Conservation (phyloP, 2,113 vertebrate species). For the Mobula hypostoma region DNA sequence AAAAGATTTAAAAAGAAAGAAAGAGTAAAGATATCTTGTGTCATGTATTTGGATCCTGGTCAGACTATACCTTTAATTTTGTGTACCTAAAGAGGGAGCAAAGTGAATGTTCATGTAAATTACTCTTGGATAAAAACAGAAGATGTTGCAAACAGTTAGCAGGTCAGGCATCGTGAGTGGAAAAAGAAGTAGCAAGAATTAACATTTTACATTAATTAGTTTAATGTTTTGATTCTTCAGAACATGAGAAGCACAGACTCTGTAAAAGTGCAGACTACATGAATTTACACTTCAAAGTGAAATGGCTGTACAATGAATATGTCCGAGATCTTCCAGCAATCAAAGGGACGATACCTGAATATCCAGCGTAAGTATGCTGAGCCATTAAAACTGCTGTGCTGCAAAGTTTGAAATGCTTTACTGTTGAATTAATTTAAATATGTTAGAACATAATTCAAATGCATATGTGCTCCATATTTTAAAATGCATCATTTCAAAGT, state of each 20-base stretch:
- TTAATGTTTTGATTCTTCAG: slow-evolving; percentile 51
- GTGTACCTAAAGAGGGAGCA: too few species aligned
- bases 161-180: too few species aligned
- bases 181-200: too few species aligned
- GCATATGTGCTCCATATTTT: neutral
- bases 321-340: slow-evolving; percentile 77
- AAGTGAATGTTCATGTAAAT: too few species aligned
- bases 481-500: neutral
- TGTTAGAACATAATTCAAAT: neutral
- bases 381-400: neutral
- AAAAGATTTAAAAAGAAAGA: too few species aligned
- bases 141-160: too few species aligned
- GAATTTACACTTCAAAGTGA: slow-evolving; percentile 98
- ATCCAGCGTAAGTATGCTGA: slow-evolving; percentile 75
- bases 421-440: neutral
- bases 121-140: too few species aligned
- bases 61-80: too few species aligned
- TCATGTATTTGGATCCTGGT: too few species aligned
- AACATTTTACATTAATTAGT: too few species aligned
- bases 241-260: slow-evolving; percentile 85
- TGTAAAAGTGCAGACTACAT: slow-evolving; percentile 99
- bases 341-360: slow-evolving; percentile 77
- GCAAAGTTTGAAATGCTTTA: neutral
- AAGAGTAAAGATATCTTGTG: too few species aligned
- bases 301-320: slow-evolving; percentile 95